Percentiles rank a stretch among this genome's conserved stretches.
Evolutionary conservation across 2,888 invertebrate genomes (phyloP).

Genomic region (Escarpia spicata): DNA sequence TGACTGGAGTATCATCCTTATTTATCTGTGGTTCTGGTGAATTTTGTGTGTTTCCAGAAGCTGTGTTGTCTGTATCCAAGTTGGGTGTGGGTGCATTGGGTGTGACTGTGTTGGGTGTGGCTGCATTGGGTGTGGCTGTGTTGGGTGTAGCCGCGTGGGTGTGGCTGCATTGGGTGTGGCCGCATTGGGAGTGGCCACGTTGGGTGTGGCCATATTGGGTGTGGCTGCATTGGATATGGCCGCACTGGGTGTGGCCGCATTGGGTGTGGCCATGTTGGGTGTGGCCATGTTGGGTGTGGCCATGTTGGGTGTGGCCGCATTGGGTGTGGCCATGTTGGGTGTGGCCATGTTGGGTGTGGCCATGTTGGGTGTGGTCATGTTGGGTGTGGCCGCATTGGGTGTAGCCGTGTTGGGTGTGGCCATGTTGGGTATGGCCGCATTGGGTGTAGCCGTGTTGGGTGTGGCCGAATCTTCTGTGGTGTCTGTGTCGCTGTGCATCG

Average conservation of each 20-base stretch:
- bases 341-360: background rate
- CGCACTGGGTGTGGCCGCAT: background rate
- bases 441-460: background rate
- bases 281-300: background rate
- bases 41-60: background rate
- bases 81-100: too few relatives aligned
- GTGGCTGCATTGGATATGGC: background rate
- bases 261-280: background rate
- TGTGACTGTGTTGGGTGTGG: background rate
- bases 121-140: background rate
- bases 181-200: background rate
- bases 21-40: background rate
- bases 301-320: background rate
- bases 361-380: background rate
- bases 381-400: background rate
- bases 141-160: background rate
- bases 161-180: background rate
- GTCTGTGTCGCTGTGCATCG: background rate
- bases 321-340: background rate
- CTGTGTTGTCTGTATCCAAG: background rate
- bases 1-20: background rate
- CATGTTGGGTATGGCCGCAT: background rate
- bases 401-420: background rate
- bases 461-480: background rate
- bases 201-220: background rate